Percentiles rank a stretch among this genome's conserved stretches.
Conservation (phyloP, 2,113 vertebrate genomes). For the Campylorhamphus procurvoides region DNA sequence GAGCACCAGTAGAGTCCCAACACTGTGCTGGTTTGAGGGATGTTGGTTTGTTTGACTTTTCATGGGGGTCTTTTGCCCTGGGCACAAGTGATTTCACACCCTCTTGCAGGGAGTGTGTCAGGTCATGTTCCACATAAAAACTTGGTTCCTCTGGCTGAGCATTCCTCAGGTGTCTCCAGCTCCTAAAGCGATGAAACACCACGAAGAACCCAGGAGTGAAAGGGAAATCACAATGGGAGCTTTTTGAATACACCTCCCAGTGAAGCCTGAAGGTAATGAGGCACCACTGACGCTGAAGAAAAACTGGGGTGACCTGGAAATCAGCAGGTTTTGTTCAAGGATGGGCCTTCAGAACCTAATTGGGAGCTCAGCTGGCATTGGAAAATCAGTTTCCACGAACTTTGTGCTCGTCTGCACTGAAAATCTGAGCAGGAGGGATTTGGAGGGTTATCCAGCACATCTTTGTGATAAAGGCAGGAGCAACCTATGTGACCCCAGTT, state of each 20-base stretch:
- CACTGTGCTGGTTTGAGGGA: neutral
- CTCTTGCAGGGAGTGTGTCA: neutral
- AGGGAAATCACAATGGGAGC: neutral
- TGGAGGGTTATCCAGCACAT: neutral
- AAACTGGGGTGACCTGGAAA: neutral
- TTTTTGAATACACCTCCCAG: neutral
- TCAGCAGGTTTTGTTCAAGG: neutral
- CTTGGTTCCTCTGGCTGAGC: neutral
- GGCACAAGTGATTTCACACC: neutral
- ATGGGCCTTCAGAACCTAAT: neutral
- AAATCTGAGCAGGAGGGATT: neutral
- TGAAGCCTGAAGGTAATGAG: neutral
- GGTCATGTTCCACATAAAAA: neutral
- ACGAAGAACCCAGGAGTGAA: neutral
- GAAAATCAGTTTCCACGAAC: neutral
- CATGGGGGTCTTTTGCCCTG: neutral
- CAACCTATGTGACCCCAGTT: neutral
- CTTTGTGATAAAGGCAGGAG: neutral
- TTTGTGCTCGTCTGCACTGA: neutral
- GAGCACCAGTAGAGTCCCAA: neutral
- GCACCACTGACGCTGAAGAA: neutral
- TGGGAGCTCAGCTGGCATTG: neutral
- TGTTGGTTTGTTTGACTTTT: neutral
- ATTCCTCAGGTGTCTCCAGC: neutral
- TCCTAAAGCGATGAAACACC: neutral